Conservation (phyloP, 2,888 invertebrate genomes). For the Micoletzkya japonica region DNA sequence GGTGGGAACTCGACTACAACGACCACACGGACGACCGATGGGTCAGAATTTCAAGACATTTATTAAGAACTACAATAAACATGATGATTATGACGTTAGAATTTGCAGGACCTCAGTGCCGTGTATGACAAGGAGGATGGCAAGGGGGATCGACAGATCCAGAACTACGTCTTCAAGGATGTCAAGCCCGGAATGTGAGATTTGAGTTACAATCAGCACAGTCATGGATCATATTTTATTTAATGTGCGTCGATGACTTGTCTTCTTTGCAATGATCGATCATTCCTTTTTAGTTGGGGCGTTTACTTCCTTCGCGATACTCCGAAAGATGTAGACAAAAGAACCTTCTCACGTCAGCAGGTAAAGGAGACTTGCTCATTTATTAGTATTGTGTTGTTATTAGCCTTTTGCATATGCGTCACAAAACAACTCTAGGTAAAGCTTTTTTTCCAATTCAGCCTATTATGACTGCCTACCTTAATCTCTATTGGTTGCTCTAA, state of each 20-base stretch:
- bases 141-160: neutral
- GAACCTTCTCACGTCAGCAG: slow-evolving; percentile 34
- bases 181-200: slow-evolving; percentile 54
- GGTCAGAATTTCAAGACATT: neutral
- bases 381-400: neutral
- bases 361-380: slow-evolving; percentile 29
- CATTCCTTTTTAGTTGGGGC: slow-evolving; percentile 41
- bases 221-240: neutral
- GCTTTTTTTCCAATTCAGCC: too few relatives aligned
- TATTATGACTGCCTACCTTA: too few relatives aligned
- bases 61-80: neutral
- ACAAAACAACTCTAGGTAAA: too few relatives aligned
- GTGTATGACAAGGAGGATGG: neutral
- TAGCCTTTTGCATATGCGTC: too few relatives aligned
- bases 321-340: slow-evolving; percentile 45
- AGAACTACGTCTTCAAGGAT: slow-evolving; percentile 39
- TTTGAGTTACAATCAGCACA: neutral
- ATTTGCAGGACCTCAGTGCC: neutral
- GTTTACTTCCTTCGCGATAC: slow-evolving; percentile 48
- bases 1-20: slow-evolving; percentile 46
- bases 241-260: neutral
- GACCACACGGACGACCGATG: slow-evolving; percentile 23
- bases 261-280: neutral
- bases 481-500: too few relatives aligned
- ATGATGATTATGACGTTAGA: neutral